phyloP scores from a whole-genome alignment of 2,797 vertebrate genomes.

The Chiloscyllium punctatum region DNA sequence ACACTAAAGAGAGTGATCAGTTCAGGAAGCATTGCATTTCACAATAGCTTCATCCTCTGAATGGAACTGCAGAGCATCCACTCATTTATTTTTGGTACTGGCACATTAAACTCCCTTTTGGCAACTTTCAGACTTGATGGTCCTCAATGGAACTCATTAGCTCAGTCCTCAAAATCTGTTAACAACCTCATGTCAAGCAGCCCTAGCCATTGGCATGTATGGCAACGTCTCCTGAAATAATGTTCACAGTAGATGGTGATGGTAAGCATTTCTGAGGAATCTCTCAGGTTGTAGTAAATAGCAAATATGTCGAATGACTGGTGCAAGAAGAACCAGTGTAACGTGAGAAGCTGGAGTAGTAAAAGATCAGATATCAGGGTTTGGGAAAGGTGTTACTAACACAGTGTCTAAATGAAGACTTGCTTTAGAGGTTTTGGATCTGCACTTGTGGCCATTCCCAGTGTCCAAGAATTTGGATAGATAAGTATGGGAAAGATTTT shows the following conservation, averaged over 20 bases:
- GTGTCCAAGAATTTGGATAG: background rate
- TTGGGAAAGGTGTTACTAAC: background rate
- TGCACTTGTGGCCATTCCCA: background rate
- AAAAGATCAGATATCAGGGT: background rate
- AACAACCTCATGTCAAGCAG: background rate
- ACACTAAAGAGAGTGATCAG: background rate
- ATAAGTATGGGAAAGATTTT: background rate
- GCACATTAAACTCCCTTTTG: background rate
- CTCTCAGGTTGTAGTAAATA: background rate
- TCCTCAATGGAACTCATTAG: background rate
- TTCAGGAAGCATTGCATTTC: background rate
- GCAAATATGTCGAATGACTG: background rate
- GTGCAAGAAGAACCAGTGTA: no score
- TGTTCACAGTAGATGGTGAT: background rate
- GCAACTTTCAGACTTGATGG: background rate
- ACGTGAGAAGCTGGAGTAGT: background rate
- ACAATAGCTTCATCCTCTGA: background rate
- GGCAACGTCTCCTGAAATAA: background rate
- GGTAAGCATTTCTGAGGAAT: no score
- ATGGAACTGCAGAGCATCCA: background rate
- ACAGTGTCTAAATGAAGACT: background rate
- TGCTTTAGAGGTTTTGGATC: no score
- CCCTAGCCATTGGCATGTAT: background rate
- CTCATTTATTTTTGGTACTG: background rate
- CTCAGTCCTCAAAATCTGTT: background rate